These are phyloP conservation scores for Orussus abietinus DNA, from an alignment of 1,140 invertebrate genomes.

Conservation along the genomic window DNA sequence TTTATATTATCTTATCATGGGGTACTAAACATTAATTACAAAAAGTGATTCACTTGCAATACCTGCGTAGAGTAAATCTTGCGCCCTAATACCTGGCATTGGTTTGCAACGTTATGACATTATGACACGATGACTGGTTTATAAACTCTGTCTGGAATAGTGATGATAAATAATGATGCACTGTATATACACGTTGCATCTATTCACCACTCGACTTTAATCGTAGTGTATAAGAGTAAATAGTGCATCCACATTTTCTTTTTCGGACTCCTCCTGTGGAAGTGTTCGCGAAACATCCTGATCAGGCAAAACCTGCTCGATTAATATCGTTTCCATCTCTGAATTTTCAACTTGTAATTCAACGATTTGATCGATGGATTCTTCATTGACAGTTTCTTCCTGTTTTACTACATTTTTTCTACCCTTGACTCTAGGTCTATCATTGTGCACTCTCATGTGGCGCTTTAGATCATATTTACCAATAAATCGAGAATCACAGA, in stretches of 20 bases:
- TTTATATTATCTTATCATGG: no score
- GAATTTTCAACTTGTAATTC: slow-evolving; percentile 13
- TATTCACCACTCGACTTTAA: slow-evolving; percentile 20
- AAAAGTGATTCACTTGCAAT: no score
- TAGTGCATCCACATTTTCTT: slow-evolving; percentile 44
- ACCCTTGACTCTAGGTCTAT: slow-evolving; percentile 25
- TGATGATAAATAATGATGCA: no score
- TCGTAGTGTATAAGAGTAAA: slow-evolving; percentile 43
- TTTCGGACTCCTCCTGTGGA: slow-evolving; percentile 40
- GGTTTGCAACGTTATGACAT: no score
- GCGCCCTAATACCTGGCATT: no score
- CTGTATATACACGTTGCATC: slow-evolving; percentile 10
- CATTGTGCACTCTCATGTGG: slow-evolving; percentile 44
- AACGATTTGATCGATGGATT: slow-evolving; percentile 9
- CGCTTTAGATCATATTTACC: slow-evolving; percentile 46
- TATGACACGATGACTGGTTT: no score
- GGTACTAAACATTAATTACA: no score
- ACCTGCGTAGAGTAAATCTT: no score
- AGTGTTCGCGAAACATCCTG: slow-evolving; percentile 35
- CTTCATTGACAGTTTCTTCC: slow-evolving; percentile 2
- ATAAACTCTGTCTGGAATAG: no score
- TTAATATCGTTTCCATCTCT: slow-evolving; percentile 30
- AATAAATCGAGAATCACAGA: slow-evolving; percentile 44
- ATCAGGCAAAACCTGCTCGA: slow-evolving; percentile 37
- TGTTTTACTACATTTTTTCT: slow-evolving; percentile 16